Percentiles rank a stretch among this genome's conserved stretches.
Conservation (phyloP, 2,888 invertebrate species). For the Mellilla xanthometata region DNA sequence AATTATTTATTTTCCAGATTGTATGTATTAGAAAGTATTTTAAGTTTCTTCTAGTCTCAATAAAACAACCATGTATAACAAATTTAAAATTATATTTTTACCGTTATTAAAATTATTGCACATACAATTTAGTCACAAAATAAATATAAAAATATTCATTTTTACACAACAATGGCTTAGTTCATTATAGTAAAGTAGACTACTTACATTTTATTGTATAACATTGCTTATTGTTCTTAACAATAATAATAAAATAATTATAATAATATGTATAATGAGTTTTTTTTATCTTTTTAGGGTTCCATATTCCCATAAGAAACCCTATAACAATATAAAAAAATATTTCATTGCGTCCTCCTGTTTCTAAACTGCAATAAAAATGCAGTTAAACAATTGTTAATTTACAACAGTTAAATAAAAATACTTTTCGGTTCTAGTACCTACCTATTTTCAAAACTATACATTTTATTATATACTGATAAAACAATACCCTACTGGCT, state of each 20-base stretch:
- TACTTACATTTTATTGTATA: slow-evolving; percentile 16
- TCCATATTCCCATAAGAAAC: background rate
- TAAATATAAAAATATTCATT: slow-evolving; percentile 31
- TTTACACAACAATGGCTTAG: slow-evolving; percentile 18
- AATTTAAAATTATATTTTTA: slow-evolving; percentile 42
- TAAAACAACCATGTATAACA: slow-evolving; percentile 36
- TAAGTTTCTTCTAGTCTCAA: background rate
- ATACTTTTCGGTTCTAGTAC: too few species aligned
- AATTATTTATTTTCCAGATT: too few species aligned
- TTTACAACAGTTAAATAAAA: too few species aligned
- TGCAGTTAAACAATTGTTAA: too few species aligned
- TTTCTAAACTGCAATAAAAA: too few species aligned
- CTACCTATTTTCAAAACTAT: too few species aligned
- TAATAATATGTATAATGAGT: background rate
- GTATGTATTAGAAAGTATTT: too few species aligned
- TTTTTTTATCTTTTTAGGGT: background rate
- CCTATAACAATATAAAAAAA: background rate
- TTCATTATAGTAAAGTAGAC: slow-evolving; percentile 4
- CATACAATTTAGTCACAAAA: slow-evolving; percentile 40
- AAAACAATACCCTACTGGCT: too few species aligned
- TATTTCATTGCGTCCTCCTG: too few species aligned
- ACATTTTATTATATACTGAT: too few species aligned
- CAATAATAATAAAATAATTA: background rate
- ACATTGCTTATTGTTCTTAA: slow-evolving; percentile 14
- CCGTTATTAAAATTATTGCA: slow-evolving; percentile 57